Base-by-base conservation (phyloP, 2,797 vertebrate species). In the Falco rusticolus region DNA sequence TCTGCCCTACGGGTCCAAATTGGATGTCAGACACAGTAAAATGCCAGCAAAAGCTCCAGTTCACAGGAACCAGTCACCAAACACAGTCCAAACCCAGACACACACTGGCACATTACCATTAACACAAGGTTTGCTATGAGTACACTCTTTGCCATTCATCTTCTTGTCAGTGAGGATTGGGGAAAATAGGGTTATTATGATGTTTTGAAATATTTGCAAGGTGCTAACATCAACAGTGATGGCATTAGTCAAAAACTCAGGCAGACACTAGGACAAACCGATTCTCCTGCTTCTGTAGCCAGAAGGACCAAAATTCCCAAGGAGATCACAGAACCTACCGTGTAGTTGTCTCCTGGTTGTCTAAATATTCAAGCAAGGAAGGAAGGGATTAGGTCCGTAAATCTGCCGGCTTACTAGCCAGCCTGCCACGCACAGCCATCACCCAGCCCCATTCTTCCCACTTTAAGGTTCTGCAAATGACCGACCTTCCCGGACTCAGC, bases 21-120 rank as follows among this genome's bases (percentile, higher is more conserved):
- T 87, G 90, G 84, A 94, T 50, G 90, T 89, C 88, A 95, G 74
- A 90, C 77, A 50, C 64, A 89, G 75, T 34, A 84, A 89, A 97
- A 95, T 50, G 92, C 84, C 95, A 96, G 82, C 65, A 93, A 92
- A 92, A 84, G 61, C 95, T 87, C 82, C 1, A 0, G 71, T 87
- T 89, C 84, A 53, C 68, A 74, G 93, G 64, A 89, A 87, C 54
- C 45, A 79, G 39, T 22, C 84, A 89, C 53, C 33, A 29, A 65
- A 68, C 60, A 31, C 53, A 54, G 78, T 79, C 68, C 96, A 95
- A 95, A 94, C 83, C 71, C 83, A 87, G 71, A 83, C 65, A 68
- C 34, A 45, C 20, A 3, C 20, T 85, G 93, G 89, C 94, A 84
- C 16, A 2, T 26, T 71, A 89, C 68, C 87, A 48, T 22, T 89